Conservation (phyloP, 1,140 invertebrate genomes). For the Zaprionus gabonicus region DNA sequence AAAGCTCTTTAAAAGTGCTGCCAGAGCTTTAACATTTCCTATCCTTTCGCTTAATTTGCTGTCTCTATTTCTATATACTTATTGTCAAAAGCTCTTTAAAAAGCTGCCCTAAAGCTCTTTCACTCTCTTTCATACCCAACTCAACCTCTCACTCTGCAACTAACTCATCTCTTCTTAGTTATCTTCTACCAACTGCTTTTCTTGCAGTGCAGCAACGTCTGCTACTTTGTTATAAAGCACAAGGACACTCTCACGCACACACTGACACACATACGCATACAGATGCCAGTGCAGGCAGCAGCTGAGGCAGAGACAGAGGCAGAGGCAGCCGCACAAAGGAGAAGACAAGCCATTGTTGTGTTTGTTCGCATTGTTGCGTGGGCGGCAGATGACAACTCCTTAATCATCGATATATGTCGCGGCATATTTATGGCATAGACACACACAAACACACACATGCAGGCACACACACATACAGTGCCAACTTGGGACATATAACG, state of each 20-base stretch:
- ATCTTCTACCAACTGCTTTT: constrained; percentile 1
- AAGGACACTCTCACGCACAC: constrained; percentile 29
- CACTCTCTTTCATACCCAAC: background rate
- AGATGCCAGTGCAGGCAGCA: background rate
- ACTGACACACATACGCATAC: background rate
- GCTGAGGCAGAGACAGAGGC: background rate
- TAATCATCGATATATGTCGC: constrained; percentile 73
- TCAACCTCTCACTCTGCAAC: background rate
- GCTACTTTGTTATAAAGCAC: constrained; percentile 22
- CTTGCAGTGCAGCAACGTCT: constrained; percentile 19
- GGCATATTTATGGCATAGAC: constrained; percentile 42
- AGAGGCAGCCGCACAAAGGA: constrained; percentile 17
- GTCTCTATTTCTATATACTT: too few species aligned
- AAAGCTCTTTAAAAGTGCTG: too few species aligned
- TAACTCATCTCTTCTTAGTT: background rate
- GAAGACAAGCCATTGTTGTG: constrained; percentile 33
- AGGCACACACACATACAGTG: background rate
- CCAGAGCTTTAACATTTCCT: too few species aligned
- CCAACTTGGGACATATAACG: constrained; percentile 4
- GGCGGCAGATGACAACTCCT: constrained; percentile 56
- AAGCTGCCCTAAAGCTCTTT: background rate
- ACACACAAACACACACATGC: background rate
- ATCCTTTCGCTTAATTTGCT: too few species aligned
- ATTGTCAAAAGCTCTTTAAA: background rate
- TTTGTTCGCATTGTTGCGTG: constrained; percentile 33